Base-by-base conservation (phyloP, 37 sponge, comb jelly and placozoan genomes). In the Aplysina aerophoba region DNA sequence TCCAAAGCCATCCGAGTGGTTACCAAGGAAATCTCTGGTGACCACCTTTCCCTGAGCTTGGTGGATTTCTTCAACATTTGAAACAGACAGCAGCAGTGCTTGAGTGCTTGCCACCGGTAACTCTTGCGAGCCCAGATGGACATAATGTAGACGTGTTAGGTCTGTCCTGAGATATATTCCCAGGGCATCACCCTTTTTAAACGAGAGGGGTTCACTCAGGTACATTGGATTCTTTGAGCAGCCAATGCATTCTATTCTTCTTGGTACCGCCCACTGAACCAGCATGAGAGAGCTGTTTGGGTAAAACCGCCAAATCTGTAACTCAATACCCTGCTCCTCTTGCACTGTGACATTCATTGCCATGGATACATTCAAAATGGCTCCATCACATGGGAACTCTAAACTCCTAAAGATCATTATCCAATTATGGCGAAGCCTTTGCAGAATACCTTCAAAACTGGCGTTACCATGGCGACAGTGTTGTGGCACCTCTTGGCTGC, bases 341-440 rank as follows among this genome's bases (percentile, higher is more conserved):
- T 40, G 21, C 44, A 14, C 54, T 17, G 44, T 39, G 1, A 25
- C 38, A 16, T 40, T 24, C 4, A 75, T 75, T 3, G 54, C 78
- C 20, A 75, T 41, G 53, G 54, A 40, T 21, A 40, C 78, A 75
- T 75, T 75, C 54, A 75, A 75, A 53, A 75, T 75, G 54, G 78
- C 53, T 75, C 54, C 78, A 75, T 36, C n/a, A 11, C 78, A 75
- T 21, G 78, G 54, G 41, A 75, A 75, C 53, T 41, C n/a, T 20
- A 44, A 40, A 15, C 78, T 75, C 44, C 38, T 75, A 54, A 75
- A 75, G 37, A 75, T 75, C 53, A 31, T 36, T 2, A 36, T 15
- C 78, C 78, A 75, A 11, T 37, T 75, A 22, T 75, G 64, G 24
- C 64, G 24, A 27, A 62, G 50, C 6, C 6, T 3, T 11, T 8